Evolutionary conservation across 2,888 invertebrate species (phyloP).

Genomic region (Orthonevra nobilis): DNA sequence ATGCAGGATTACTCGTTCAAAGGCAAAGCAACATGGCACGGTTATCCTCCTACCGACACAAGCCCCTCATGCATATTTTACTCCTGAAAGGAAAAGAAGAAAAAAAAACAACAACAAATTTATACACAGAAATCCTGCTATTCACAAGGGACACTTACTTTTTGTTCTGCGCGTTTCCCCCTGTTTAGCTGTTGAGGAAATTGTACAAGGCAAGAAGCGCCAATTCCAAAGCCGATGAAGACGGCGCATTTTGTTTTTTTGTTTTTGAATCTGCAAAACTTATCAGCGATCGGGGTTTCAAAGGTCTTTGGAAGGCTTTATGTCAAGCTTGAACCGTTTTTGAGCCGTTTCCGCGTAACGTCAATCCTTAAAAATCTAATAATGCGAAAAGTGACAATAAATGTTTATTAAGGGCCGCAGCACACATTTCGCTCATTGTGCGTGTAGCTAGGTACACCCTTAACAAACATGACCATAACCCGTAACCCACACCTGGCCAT

Average conservation of each 20-base stretch:
- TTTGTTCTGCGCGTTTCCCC: slow-evolving; percentile 31
- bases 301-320: slow-evolving; percentile 26
- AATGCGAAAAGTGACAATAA: slow-evolving; percentile 60
- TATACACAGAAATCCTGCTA: background rate
- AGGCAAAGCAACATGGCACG: slow-evolving; percentile 24
- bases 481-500: slow-evolving; percentile 57
- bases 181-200: slow-evolving; percentile 26
- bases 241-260: too few species aligned
- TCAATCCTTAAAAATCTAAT: slow-evolving; percentile 33
- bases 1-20: slow-evolving; percentile 38
- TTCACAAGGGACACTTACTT: slow-evolving; percentile 44
- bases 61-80: slow-evolving; percentile 6
- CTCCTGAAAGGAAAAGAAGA: background rate
- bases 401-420: slow-evolving; percentile 54
- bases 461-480: slow-evolving; percentile 58
- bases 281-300: slow-evolving; percentile 36
- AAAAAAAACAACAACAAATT: slow-evolving; percentile 1
- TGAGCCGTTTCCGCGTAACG: too few species aligned
- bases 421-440: slow-evolving; percentile 24
- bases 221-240: slow-evolving; percentile 2
- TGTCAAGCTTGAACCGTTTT: background rate
- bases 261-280: too few species aligned
- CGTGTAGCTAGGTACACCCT: slow-evolving; percentile 45
- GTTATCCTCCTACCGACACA: slow-evolving; percentile 29
- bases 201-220: background rate